Base-by-base conservation (phyloP, 1,140 invertebrate genomes). In the Achroia grisella region DNA sequence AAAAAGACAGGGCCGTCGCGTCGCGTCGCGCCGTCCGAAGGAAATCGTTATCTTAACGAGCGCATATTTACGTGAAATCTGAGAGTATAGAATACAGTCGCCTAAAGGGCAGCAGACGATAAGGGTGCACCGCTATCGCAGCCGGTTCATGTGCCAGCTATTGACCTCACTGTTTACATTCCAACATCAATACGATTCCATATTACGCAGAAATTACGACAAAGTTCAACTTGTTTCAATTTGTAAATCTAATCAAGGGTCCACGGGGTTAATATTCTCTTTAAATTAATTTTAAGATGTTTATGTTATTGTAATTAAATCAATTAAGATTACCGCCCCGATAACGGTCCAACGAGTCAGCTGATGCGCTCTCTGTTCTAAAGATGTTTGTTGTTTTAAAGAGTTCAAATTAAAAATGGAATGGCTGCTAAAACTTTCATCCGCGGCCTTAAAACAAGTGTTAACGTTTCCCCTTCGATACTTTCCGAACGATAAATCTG, bases 1-100 rank as follows among this genome's bases (percentile, higher is more conserved):
- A 68, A 23, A 23, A 23, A 6, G 17, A 23, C 17, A 23, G 2
- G 17, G 17, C 17, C 17, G 52, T 62, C 62, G 56, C 35, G 56
- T 49, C 53, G 48, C 12, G 44, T 42, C 33, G 50, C 62, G 66
- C 67, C 69, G 62, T 59, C 55, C 62, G 59, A 70, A 80, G 79
- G 76, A 83, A 80, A 79, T 66, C 46, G 71, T 80, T 83, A 83
- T 83, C 79, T 78, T 71, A 78, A 79, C 68, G 76, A 74, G 49
- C 53, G 60, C 48, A 60, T 77, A 76, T 79, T 83, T 80, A 82
- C 78, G 74, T 78, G 56, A 75, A 77, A 80, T 78, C 78, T 73
- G 69, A 62, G 59, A 63, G 51, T 62, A 62, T 70, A 62, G 62
- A 67, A 55, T 23, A 23, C 62, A 60, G 67, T 69, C 59, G 62